These are phyloP conservation scores for Gymnorhina tibicen DNA, from an alignment of 2,113 vertebrate species.

Conservation along the genomic window DNA sequence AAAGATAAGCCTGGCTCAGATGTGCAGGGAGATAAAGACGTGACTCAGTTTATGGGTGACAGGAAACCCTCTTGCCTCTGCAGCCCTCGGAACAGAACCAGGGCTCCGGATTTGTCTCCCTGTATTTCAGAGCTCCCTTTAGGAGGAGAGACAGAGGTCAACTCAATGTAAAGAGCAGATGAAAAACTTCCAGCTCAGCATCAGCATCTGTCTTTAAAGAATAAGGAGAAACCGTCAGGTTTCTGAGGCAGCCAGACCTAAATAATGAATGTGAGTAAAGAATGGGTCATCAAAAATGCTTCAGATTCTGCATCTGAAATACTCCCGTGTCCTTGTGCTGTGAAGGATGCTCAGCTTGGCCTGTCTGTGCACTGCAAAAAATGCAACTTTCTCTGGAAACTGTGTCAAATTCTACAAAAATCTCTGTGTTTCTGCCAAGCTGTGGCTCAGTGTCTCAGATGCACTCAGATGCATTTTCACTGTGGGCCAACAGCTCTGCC, in stretches of 20 bases:
- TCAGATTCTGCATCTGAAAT: constrained; percentile 33
- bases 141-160: not conserved
- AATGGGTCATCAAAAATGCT: constrained; percentile 16
- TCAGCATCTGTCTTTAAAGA: not conserved
- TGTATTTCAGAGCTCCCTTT: not conserved
- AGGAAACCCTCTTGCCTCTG: not conserved
- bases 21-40: not conserved
- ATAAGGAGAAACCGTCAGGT: not conserved
- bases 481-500: not conserved
- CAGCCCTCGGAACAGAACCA: not conserved
- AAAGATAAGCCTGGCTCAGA: not conserved
- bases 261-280: constrained; percentile 46
- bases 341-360: not conserved
- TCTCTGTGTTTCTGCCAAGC: not conserved
- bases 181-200: not conserved
- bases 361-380: not conserved
- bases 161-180: not conserved
- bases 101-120: not conserved
- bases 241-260: constrained; percentile 2
- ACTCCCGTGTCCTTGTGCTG: not conserved
- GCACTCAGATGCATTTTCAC: not conserved
- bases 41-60: not conserved
- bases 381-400: not conserved
- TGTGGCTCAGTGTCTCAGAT: not conserved
- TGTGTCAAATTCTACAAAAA: not conserved